These are phyloP conservation scores for Nestor notabilis DNA, from an alignment of 2,113 vertebrate species.

Conservation along the genomic window DNA sequence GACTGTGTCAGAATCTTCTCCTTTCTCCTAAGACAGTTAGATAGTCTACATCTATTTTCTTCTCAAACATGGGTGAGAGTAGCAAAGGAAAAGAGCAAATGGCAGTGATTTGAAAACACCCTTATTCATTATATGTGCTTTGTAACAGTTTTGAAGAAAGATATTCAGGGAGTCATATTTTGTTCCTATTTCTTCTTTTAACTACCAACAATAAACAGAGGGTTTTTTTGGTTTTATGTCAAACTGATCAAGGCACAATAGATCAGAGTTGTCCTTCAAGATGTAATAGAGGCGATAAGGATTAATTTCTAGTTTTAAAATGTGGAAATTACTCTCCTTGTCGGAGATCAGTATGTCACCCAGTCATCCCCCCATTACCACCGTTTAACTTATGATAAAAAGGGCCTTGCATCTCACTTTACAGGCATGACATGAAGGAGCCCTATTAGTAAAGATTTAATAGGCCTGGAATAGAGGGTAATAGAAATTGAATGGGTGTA, in stretches of 20 bases:
- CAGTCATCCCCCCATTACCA: background rate
- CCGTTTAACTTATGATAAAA: conserved; percentile 66
- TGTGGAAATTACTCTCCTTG: conserved; percentile 61
- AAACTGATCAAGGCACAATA: conserved; percentile 45
- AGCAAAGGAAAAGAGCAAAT: background rate
- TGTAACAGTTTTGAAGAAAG: background rate
- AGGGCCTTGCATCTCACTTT: conserved; percentile 48
- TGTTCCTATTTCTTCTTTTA: conserved; percentile 14
- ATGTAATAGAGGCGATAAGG: conserved; percentile 13
- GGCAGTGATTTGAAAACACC: background rate
- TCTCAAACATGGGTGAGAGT: background rate
- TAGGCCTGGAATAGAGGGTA: conserved; percentile 63
- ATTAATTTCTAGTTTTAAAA: conserved; percentile 74
- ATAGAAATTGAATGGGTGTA: conserved; percentile 66
- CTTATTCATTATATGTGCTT: background rate
- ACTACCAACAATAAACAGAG: conserved; percentile 46
- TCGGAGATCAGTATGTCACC: conserved; percentile 43
- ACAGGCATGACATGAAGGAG: conserved; percentile 49
- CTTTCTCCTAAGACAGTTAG: background rate
- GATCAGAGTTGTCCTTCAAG: conserved; percentile 33
- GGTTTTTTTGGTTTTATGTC: conserved; percentile 31
- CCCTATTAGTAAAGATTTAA: conserved; percentile 73
- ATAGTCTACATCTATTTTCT: background rate
- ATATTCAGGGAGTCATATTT: background rate
- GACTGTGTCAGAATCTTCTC: background rate